Evolutionary conservation across 1,140 invertebrate species (phyloP), one percentile per base, ranked within the genome.

Genomic region (Drosophila tristis): DNA sequence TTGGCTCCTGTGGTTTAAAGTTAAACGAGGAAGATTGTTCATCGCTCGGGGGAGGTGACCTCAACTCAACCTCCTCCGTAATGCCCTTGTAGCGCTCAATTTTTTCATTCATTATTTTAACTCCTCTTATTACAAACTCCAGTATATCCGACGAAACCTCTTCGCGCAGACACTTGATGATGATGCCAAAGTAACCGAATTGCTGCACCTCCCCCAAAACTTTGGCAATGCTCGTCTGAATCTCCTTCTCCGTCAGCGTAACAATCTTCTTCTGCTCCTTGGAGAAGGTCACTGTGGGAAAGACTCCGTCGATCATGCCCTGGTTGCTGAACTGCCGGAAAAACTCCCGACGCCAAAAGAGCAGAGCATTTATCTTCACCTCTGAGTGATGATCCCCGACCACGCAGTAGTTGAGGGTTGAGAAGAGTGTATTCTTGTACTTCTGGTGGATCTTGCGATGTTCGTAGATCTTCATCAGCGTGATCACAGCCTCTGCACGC

Each of bases 381-480:
- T 97, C 96, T 96, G 96, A 96, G 78, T 97, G 95, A 47, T 96
- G 93, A 91, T 97, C 96, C 4, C 93, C 93, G 0, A 95, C 92
- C 6, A 95, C 94, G 8, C 95, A 94, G 16, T 93, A 92, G 3
- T 94, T 93, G 93, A 96, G 95, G 4, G 93, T 92, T 45, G 94
- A 93, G 59, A 94, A 94, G 0, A 95, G 70, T 0, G 79, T 90
- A 39, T 93, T 85, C 53, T 92, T 93, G 56, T 93, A 92, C 20
- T 90, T 80, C 0, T 87, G 73, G 45, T 93, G 91, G 79, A 96
- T 94, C 77, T 94, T 94, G 39, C 94, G 93, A 72, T 95, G 92
- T 68, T 95, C 92, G 58, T 95, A 96, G 35, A 96, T 93, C 63
- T 94, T 94, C 49, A 93, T 94, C 2, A 96, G 93, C 2, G 96